Base-by-base conservation (phyloP, 2,888 invertebrate genomes). In the Drosophila formosana region DNA sequence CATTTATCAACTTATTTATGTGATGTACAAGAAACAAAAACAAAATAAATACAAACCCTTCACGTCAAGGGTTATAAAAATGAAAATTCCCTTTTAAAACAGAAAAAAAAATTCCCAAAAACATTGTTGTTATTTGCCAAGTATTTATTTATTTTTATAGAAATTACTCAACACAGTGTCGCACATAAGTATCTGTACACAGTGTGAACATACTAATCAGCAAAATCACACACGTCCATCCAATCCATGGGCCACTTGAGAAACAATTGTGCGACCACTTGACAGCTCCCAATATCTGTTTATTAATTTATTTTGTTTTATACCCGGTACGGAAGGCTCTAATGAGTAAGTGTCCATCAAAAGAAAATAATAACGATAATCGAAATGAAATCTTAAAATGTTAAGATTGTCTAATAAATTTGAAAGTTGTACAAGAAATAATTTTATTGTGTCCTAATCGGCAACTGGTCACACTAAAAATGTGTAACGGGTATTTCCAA, bases 1-100 rank as follows among this genome's bases (percentile, higher is more conserved):
- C 83, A 89, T 82, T 82, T 75, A 64, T 69, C 43, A 65, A 85
- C 63, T 78, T 75, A 68, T 79, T 80, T 72, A 78, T 84, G 82
- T 81, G 80, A 84, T 82, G 73, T 66, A 76, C 41, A 45, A 57
- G 13, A 62, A 53, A 53, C 18, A 37, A 37, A 45, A 47, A 49
- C 30, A 37, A 37, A 37, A 37, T 4, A 37, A 37, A 37, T 18
- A n/a, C 43, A 63, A 56, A 50, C 39, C 34, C 46, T 47, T 34
- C 28, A 53, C 41, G 28, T 41, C 39, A 57, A 78, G 65, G 70
- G 69, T 62, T 66, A 72, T 80, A 68, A 80, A 66, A 71, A 53
- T 13, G 18, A 63, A 50, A 66, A 50, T 43, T 53, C 61, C 69
- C 68, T 65, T 66, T 70, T 45, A 62, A 75, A 66, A 68, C 7